phyloP scores from a whole-genome alignment of 2,113 vertebrate species.

The Paradoxurus hermaphroditus region DNA sequence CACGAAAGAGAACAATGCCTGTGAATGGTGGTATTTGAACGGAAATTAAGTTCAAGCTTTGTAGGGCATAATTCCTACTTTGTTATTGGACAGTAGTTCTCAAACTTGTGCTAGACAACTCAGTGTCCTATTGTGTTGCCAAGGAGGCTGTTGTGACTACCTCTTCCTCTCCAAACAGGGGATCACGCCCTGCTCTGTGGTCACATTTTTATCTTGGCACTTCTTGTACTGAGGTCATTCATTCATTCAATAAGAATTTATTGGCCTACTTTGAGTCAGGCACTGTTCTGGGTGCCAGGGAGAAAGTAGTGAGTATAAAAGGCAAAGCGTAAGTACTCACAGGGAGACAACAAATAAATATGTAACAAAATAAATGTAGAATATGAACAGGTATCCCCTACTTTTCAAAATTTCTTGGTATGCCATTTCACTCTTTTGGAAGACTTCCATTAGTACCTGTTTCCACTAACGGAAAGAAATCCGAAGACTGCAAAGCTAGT shows the following conservation, averaged over 20 bases:
- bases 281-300: not conserved
- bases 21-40: not conserved
- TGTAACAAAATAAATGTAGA: not conserved
- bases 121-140: not conserved
- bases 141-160: not conserved
- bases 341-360: not conserved
- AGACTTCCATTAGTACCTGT: not conserved
- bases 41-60: not conserved
- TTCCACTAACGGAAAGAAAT: not conserved
- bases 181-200: not conserved
- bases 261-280: not conserved
- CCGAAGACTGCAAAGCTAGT: not conserved
- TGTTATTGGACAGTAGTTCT: not conserved
- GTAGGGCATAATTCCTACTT: not conserved
- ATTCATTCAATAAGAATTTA: slow-evolving; percentile 18
- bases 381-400: not conserved
- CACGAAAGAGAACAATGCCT: not conserved
- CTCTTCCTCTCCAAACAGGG: not conserved
- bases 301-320: not conserved
- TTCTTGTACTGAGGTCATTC: not conserved
- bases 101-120: not conserved
- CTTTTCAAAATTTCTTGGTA: not conserved
- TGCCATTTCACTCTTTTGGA: not conserved
- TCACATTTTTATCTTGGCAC: not conserved
- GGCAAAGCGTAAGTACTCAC: not conserved